phyloP scores from a whole-genome alignment of 2,797 vertebrate genomes.

The Silurus lanzhouensis region DNA sequence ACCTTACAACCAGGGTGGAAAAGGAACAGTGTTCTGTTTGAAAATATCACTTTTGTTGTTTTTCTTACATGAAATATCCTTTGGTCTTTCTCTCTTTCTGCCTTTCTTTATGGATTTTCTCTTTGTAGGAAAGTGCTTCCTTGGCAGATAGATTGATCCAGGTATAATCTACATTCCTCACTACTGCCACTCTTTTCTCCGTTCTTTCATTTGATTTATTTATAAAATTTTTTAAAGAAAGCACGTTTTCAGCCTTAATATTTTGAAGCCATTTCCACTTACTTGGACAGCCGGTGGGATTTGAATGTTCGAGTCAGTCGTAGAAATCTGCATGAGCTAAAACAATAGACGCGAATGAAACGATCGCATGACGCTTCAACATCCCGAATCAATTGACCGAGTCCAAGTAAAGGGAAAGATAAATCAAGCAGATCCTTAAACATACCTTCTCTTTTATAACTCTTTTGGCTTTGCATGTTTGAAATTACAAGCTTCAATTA shows the following conservation, averaged over 20 bases:
- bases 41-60: slow-evolving; percentile 72
- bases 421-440: background rate
- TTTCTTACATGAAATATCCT: slow-evolving; percentile 76
- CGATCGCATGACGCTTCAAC: background rate
- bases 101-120: slow-evolving; percentile 89
- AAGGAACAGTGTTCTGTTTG: slow-evolving; percentile 74
- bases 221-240: background rate
- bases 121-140: slow-evolving; percentile 99
- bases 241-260: slow-evolving; percentile 37
- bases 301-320: slow-evolving; percentile 5
- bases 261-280: slow-evolving; percentile 65
- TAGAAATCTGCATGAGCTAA: background rate
- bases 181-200: background rate
- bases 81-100: slow-evolving; percentile 73
- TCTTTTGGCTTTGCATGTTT: slow-evolving; percentile 40
- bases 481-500: background rate
- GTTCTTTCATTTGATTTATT: slow-evolving; percentile 1
- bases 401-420: slow-evolving; percentile 8
- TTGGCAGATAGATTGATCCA: slow-evolving; percentile 99
- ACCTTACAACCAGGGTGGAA: slow-evolving; percentile 65
- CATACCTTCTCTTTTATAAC: background rate
- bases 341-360: background rate
- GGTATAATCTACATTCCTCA: slow-evolving; percentile 80
- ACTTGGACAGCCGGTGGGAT: slow-evolving; percentile 27
- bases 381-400: background rate